Evolutionary conservation across 2,797 vertebrate genomes (phyloP).

Genomic region (Triplophysa yarkandensis): DNA sequence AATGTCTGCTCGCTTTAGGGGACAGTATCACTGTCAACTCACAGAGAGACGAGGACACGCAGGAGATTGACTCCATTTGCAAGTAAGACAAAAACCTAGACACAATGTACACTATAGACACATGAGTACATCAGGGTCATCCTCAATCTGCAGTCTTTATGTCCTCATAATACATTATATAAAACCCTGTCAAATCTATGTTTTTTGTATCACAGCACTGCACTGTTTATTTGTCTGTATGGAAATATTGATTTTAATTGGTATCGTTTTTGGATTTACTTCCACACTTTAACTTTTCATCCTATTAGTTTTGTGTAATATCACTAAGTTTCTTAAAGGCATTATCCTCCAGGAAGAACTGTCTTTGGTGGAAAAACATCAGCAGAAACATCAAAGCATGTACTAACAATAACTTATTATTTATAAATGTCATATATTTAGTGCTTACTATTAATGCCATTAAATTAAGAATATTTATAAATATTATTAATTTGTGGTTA

Average conservation of each 20-base stretch:
- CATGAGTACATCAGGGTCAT: not conserved
- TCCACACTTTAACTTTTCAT: not conserved
- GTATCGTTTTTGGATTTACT: not conserved
- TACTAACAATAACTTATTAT: no score
- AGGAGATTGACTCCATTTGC: constrained; percentile 92
- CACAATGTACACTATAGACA: not conserved
- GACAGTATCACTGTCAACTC: constrained; percentile 84
- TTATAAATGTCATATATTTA: no score
- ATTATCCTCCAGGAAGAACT: not conserved
- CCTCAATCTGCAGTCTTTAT: not conserved
- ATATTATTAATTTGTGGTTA: no score
- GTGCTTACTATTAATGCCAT: no score
- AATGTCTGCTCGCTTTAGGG: constrained; percentile 90
- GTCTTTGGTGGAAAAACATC: not conserved
- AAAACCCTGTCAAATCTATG: no score
- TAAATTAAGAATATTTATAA: no score
- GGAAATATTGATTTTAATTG: not conserved
- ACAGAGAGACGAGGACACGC: constrained; percentile 74
- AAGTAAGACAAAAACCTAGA: constrained; percentile 72
- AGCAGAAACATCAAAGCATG: not conserved
- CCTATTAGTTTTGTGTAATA: not conserved
- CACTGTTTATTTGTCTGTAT: not conserved
- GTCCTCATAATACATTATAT: not conserved
- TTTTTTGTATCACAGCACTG: not conserved
- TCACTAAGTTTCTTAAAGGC: not conserved